Conservation (phyloP, 2,888 invertebrate species). For the Eurytoma adleriae region DNA sequence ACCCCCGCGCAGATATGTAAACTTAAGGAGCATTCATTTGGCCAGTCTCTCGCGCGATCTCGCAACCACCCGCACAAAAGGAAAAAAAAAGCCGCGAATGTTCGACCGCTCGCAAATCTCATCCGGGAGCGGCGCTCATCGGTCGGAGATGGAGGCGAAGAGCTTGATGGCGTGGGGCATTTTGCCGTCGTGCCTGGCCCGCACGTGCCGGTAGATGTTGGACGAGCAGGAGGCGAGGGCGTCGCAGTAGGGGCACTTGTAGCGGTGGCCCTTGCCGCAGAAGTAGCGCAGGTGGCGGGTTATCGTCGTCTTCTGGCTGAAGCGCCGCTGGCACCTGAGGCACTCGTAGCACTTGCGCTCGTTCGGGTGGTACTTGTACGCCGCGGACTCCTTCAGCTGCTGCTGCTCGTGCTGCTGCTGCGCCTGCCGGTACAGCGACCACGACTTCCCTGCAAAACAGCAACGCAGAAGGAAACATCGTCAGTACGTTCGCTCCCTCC, state of each 20-base stretch:
- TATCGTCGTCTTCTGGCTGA: conserved; percentile 70
- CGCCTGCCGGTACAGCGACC: conserved; percentile 9
- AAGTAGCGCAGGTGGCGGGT: conserved; percentile 71
- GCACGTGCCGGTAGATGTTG: conserved; percentile 69
- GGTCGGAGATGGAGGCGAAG: conserved; percentile 59
- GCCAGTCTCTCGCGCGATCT: too few species aligned
- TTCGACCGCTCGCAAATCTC: not conserved
- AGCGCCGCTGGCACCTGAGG: conserved; percentile 68
- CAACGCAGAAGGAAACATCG: conserved; percentile 17
- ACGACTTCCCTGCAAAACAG: conserved; percentile 42
- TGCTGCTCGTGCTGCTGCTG: conserved; percentile 23
- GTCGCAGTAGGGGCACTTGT: conserved; percentile 71
- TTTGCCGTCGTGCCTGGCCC: conserved; percentile 65
- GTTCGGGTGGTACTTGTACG: conserved; percentile 58
- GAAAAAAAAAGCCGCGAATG: not conserved
- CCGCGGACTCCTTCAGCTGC: not conserved
- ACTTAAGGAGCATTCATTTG: too few species aligned
- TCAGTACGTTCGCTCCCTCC: conserved; percentile 20
- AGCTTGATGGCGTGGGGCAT: conserved; percentile 66
- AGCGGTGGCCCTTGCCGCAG: conserved; percentile 71
- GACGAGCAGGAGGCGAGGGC: conserved; percentile 68
- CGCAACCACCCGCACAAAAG: not conserved
- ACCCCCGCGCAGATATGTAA: too few species aligned
- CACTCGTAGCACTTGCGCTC: conserved; percentile 69
- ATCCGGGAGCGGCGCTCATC: not conserved